Evolutionary conservation across 92 coral and sea anemone species (phyloP).

Genomic region (Bergia puertoricense): DNA sequence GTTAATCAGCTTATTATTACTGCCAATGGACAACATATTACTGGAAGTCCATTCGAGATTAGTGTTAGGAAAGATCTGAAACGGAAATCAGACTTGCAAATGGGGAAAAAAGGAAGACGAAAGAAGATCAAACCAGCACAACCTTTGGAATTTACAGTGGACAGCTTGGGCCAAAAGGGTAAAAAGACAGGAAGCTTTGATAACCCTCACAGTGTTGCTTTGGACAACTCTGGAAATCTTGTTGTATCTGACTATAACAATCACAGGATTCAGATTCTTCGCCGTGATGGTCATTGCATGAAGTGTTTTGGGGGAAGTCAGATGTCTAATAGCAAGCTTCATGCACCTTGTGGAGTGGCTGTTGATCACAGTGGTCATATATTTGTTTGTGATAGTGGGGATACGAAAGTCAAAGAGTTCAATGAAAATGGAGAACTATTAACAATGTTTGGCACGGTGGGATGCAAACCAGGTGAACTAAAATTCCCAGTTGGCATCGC

Average conservation of each 20-base stretch:
- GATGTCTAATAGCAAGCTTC: background rate
- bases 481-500: conserved; percentile 15
- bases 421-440: conserved; percentile 3
- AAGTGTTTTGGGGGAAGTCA: conserved; percentile 9
- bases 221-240: background rate
- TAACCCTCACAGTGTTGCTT: conserved; percentile 13
- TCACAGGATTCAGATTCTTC: conserved; percentile 17
- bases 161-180: conserved; percentile 9
- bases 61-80: background rate
- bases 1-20: conserved; percentile 7
- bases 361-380: conserved; percentile 5
- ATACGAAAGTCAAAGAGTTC: background rate
- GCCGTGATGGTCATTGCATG: conserved; percentile 5
- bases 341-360: conserved; percentile 6
- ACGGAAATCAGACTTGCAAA: background rate
- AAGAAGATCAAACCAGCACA: background rate
- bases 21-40: conserved; percentile 8
- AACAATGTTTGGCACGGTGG: background rate
- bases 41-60: conserved; percentile 2
- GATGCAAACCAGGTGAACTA: conserved; percentile 18
- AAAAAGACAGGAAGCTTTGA: background rate
- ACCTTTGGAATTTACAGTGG: background rate
- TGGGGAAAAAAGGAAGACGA: conserved; percentile 2
- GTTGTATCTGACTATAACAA: background rate
- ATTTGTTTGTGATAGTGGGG: conserved; percentile 21